phyloP scores from a whole-genome alignment of 2,888 invertebrate species.

The Tryphoninae sp. region DNA sequence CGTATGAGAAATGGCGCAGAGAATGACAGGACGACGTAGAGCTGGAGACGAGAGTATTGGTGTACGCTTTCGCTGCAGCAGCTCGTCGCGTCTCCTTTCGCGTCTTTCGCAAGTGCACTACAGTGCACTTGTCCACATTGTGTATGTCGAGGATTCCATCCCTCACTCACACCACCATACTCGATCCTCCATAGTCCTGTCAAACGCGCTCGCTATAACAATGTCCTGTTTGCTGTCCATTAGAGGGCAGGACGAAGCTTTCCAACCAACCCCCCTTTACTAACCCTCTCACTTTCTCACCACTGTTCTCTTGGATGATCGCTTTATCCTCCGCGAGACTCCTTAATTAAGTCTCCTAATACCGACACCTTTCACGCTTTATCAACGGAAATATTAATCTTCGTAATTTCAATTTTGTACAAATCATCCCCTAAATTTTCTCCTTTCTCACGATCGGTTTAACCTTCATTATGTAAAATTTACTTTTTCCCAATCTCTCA shows the following conservation, averaged over 20 bases:
- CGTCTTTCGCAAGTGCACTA: no score
- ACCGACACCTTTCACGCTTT: no score
- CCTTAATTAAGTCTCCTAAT: no score
- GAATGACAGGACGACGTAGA: constrained; percentile 5
- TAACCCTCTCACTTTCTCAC: constrained; percentile 16
- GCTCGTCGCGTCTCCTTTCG: no score
- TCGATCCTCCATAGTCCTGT: neutral
- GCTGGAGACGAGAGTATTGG: no score
- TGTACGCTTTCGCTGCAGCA: no score
- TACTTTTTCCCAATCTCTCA: no score
- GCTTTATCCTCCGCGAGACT: neutral
- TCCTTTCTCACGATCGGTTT: no score
- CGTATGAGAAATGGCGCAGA: neutral
- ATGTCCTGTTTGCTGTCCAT: constrained; percentile 70
- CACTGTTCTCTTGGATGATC: constrained; percentile 15
- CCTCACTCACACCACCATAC: constrained; percentile 24
- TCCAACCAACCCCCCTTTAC: constrained; percentile 35
- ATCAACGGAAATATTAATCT: no score
- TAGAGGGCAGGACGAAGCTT: constrained; percentile 65
- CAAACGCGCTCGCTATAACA: constrained; percentile 58
- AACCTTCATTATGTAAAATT: no score
- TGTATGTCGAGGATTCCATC: constrained; percentile 25
- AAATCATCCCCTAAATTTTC: no score
- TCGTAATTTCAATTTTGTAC: no score
- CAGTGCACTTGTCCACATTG: neutral